Evolutionary conservation across 2,113 vertebrate species (phyloP).

Genomic region (Chlorocebus sabaeus): DNA sequence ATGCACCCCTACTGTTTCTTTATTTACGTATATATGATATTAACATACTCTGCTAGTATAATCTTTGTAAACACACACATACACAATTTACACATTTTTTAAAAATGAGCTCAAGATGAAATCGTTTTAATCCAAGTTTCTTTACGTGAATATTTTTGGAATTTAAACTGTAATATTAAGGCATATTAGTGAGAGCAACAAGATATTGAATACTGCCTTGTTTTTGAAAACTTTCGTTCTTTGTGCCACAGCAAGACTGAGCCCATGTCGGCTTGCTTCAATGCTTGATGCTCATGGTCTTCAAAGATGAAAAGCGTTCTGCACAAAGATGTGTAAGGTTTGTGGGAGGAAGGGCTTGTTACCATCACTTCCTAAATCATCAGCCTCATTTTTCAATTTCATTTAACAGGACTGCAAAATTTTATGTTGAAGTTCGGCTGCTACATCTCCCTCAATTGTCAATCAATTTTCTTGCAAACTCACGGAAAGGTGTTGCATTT

Average conservation of each 20-base stretch:
- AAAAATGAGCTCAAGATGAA: not conserved
- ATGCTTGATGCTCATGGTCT: not conserved
- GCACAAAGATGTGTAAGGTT: not conserved
- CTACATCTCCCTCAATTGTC: not conserved
- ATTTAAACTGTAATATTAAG: not conserved
- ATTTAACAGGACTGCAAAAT: not conserved
- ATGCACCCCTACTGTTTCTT: not conserved
- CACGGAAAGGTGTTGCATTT: not conserved
- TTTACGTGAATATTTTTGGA: not conserved
- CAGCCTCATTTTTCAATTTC: not conserved
- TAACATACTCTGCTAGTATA: too few relatives aligned
- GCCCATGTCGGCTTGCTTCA: not conserved
- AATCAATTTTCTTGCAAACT: not conserved
- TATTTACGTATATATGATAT: fast-evolving
- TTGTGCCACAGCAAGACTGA: not conserved
- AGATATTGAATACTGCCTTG: not conserved
- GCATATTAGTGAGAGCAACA: not conserved
- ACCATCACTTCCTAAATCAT: fast-evolving
- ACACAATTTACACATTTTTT: not conserved
- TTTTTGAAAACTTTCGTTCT: not conserved
- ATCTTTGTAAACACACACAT: not conserved
- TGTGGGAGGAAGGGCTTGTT: fast-evolving
- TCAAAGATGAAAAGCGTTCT: not conserved
- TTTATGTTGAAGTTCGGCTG: fast-evolving
- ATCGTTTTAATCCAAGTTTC: not conserved